phyloP scores from a whole-genome alignment of 2,888 invertebrate species.

The Leuctra nigra region DNA sequence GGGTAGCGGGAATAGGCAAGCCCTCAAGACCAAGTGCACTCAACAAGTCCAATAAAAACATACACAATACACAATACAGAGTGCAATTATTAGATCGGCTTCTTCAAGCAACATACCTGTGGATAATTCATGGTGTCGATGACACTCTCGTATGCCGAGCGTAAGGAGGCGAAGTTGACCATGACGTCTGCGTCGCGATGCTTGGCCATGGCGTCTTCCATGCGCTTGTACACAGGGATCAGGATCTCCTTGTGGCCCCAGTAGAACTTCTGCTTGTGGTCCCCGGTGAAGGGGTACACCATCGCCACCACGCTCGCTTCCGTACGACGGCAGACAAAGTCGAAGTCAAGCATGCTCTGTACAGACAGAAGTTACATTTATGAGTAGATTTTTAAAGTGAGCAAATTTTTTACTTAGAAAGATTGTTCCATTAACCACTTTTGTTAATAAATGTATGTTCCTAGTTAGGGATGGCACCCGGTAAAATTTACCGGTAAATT shows the following conservation, averaged over 20 bases:
- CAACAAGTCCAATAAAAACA: too few relatives aligned
- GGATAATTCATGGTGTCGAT: conserved; percentile 90
- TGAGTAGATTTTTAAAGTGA: too few relatives aligned
- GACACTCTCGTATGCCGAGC: conserved; percentile 96
- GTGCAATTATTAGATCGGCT: too few relatives aligned
- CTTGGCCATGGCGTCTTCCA: conserved; percentile 93
- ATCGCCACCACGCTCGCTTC: conserved; percentile 93
- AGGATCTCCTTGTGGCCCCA: conserved; percentile 98
- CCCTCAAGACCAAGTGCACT: too few relatives aligned
- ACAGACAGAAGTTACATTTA: too few relatives aligned
- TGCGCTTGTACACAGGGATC: conserved; percentile 88
- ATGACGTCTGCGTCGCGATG: conserved; percentile 93
- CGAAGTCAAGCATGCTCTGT: conserved; percentile 90
- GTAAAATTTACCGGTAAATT: too few relatives aligned
- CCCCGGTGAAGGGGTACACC: conserved; percentile 97
- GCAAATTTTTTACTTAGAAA: too few relatives aligned
- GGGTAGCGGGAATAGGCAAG: too few relatives aligned
- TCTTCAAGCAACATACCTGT: conserved; percentile 43
- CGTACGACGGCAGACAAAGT: conserved; percentile 82
- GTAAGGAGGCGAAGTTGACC: conserved; percentile 94
- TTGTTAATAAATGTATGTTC: too few relatives aligned
- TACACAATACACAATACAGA: too few relatives aligned
- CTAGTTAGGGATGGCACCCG: too few relatives aligned
- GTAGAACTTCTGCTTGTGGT: conserved; percentile 99
- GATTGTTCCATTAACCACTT: too few relatives aligned